A percentile compares a stretch with the other conserved stretches of the same genome.
Evolutionary conservation across 1,140 invertebrate genomes (phyloP).

Genomic region (Vanessa atalanta): DNA sequence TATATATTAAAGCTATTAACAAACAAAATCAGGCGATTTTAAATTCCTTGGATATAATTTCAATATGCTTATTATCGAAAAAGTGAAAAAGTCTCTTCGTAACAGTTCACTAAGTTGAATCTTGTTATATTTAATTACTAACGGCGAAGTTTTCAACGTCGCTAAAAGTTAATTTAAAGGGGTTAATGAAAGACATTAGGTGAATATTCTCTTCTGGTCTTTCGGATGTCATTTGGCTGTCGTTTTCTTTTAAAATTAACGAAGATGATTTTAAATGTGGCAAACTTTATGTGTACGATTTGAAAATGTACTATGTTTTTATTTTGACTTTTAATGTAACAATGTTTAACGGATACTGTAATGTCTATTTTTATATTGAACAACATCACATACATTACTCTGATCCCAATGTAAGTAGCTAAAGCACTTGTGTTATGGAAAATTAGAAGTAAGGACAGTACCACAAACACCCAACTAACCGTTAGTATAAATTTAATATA

Average conservation of each 20-base stretch:
- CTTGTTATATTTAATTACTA: constrained; percentile 16
- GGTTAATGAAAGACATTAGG: constrained; percentile 7
- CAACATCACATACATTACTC: too few species aligned
- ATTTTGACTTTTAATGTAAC: too few species aligned
- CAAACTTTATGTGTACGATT: not conserved
- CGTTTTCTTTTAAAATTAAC: not conserved
- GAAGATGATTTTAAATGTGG: not conserved
- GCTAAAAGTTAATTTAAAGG: constrained; percentile 10
- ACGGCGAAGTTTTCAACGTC: not conserved
- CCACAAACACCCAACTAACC: too few species aligned
- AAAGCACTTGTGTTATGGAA: too few species aligned
- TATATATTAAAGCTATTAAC: too few species aligned
- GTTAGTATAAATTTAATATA: too few species aligned
- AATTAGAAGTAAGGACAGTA: too few species aligned
- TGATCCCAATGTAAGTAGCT: too few species aligned
- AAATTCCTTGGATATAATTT: not conserved
- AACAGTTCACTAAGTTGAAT: not conserved
- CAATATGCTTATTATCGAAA: not conserved
- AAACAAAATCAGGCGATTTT: too few species aligned
- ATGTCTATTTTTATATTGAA: too few species aligned
- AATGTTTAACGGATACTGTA: too few species aligned
- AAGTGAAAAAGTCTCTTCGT: not conserved
- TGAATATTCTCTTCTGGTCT: constrained; percentile 6
- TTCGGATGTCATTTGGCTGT: not conserved
- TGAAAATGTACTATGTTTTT: not conserved